Percentiles rank a stretch among this genome's conserved stretches.
Evolutionary conservation across 2,797 vertebrate genomes (phyloP).

Genomic region (Cetoscarus ocellatus): DNA sequence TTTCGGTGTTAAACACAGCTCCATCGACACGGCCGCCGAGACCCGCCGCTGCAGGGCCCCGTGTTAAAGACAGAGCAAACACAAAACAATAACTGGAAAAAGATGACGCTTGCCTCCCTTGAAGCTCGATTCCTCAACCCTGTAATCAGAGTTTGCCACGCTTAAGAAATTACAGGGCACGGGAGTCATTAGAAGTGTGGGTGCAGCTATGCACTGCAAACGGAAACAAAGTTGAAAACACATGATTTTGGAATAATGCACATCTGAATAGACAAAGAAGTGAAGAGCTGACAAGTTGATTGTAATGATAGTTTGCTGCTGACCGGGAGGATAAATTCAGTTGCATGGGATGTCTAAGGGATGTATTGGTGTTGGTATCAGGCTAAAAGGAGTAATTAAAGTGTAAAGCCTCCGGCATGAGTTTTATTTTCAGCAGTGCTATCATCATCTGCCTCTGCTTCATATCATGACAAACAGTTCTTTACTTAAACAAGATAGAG

Average conservation of each 20-base stretch:
- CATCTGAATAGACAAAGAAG: slow-evolving; percentile 74
- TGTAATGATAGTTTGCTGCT: slow-evolving; percentile 68
- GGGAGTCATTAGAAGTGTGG: slow-evolving; percentile 73
- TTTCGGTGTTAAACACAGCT: slow-evolving; percentile 67
- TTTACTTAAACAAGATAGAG: slow-evolving; percentile 17
- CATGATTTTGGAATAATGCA: slow-evolving; percentile 72
- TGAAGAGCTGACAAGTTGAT: slow-evolving; percentile 78
- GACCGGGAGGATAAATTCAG: slow-evolving; percentile 45
- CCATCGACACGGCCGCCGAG: slow-evolving; percentile 47
- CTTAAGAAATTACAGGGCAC: slow-evolving; percentile 84
- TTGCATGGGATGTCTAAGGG: slow-evolving; percentile 49
- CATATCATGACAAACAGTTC: slow-evolving; percentile 19
- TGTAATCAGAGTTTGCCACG: slow-evolving; percentile 83
- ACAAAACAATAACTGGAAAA: slow-evolving; percentile 78
- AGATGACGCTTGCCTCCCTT: slow-evolving; percentile 67
- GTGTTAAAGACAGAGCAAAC: slow-evolving; percentile 59
- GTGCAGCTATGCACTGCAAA: slow-evolving; percentile 48
- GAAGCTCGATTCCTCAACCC: slow-evolving; percentile 71
- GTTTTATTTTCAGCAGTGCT: slow-evolving; percentile 48
- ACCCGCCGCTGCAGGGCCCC: slow-evolving; percentile 73
- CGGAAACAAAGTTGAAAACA: slow-evolving; percentile 78
- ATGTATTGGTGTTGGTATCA: slow-evolving; percentile 50
- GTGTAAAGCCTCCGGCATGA: slow-evolving; percentile 48
- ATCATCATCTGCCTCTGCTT: slow-evolving; percentile 35
- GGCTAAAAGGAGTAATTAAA: slow-evolving; percentile 72